phyloP scores from a whole-genome alignment of 2,797 vertebrate genomes.

The Mallotus villosus region DNA sequence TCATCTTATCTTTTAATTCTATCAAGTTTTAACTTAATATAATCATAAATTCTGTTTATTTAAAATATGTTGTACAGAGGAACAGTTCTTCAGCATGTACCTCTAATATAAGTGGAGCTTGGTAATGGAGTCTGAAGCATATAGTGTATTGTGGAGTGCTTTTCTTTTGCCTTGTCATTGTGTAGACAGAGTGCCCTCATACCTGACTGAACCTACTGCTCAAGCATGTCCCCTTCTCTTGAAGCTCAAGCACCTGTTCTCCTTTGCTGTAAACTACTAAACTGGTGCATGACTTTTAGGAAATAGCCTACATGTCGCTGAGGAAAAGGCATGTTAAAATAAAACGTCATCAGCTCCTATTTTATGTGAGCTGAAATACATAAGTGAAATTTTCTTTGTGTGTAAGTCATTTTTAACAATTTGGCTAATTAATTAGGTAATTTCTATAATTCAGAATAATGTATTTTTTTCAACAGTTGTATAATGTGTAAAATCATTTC shows the following conservation, averaged over 20 bases:
- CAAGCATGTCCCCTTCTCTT: constrained; percentile 69
- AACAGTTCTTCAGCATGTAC: background rate
- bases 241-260: constrained; percentile 75
- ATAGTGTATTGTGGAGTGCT: background rate
- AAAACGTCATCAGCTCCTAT: background rate
- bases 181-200: constrained; percentile 39
- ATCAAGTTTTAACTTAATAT: background rate
- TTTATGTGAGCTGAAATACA: too few species aligned
- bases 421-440: background rate
- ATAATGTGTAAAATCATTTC: background rate
- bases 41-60: too few species aligned
- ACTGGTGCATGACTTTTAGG: constrained; percentile 62
- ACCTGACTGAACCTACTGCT: constrained; percentile 62
- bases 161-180: constrained; percentile 24
- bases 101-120: background rate
- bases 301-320: background rate
- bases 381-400: background rate
- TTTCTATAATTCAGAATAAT: background rate
- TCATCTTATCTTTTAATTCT: background rate
- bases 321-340: constrained; percentile 8
- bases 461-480: background rate
- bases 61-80: background rate
- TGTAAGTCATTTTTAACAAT: background rate
- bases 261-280: constrained; percentile 60
- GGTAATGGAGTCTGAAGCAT: background rate